Percentiles rank a stretch among this genome's conserved stretches.
phyloP scores from a whole-genome alignment of 2,888 invertebrate genomes.

The Philonicus albiceps region DNA sequence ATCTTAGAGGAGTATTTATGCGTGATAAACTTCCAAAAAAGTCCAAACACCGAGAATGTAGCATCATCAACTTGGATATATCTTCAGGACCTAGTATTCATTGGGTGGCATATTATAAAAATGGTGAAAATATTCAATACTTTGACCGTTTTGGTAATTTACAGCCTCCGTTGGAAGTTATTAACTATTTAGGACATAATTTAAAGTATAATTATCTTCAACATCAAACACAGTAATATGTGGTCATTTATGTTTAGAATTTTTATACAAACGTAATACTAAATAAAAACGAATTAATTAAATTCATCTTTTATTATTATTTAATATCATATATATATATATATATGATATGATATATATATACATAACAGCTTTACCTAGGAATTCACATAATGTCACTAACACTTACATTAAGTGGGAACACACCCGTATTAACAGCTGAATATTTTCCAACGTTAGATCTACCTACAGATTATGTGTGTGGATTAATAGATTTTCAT shows the following conservation, averaged over 20 bases:
- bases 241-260: neutral
- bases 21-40: neutral
- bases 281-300: too few species aligned
- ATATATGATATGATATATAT: too few species aligned
- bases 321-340: too few species aligned
- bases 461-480: constrained; percentile 50
- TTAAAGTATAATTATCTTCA: neutral
- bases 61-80: constrained; percentile 49
- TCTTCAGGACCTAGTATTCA: neutral
- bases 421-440: constrained; percentile 49
- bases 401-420: constrained; percentile 53
- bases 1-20: constrained; percentile 53
- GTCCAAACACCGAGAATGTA: neutral
- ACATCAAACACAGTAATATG: neutral
- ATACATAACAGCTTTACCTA: too few species aligned
- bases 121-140: constrained; percentile 51
- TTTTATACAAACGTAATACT: neutral
- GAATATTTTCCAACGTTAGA: constrained; percentile 45
- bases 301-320: neutral
- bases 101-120: constrained; percentile 2
- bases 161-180: constrained; percentile 53
- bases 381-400: constrained; percentile 9
- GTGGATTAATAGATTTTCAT: constrained; percentile 54
- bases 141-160: constrained; percentile 58
- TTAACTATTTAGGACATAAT: constrained; percentile 49